Evolutionary conservation across 2,888 invertebrate genomes (phyloP).

Genomic region (Cynaeus angustus): DNA sequence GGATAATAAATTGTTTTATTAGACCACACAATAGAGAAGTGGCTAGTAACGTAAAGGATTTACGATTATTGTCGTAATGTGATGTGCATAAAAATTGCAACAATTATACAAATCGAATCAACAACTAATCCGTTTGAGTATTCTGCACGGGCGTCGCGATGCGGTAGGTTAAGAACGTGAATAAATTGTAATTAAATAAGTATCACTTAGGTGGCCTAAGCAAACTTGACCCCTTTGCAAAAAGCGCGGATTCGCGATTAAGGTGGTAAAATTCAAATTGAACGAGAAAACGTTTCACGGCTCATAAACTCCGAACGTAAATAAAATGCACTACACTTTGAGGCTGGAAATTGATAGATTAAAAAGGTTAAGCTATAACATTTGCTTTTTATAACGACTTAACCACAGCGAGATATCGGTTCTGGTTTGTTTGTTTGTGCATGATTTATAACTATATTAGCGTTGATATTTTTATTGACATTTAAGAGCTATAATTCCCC

Average conservation of each 20-base stretch:
- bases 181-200: conserved; percentile 59
- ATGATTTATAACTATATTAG: conserved; percentile 57
- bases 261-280: conserved; percentile 54
- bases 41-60: conserved; percentile 62
- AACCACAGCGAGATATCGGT: conserved; percentile 58
- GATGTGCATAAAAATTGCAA: conserved; percentile 68
- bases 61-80: conserved; percentile 64
- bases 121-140: conserved; percentile 58
- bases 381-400: conserved; percentile 59
- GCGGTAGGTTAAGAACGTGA: conserved; percentile 64
- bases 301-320: conserved; percentile 58
- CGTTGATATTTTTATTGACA: conserved; percentile 51
- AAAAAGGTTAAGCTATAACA: conserved; percentile 59
- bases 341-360: conserved; percentile 61
- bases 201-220: conserved; percentile 56
- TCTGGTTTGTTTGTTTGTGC: conserved; percentile 58
- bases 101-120: conserved; percentile 65
- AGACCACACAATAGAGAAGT: conserved; percentile 65
- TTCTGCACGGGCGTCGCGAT: conserved; percentile 55
- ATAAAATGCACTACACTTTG: conserved; percentile 57
- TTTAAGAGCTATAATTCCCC: conserved; percentile 27
- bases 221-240: conserved; percentile 28
- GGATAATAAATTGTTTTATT: conserved; percentile 63
- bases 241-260: conserved; percentile 11
- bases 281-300: conserved; percentile 59